Conservation (phyloP, 1,140 invertebrate genomes). For the Brachionus calyciflorus region DNA sequence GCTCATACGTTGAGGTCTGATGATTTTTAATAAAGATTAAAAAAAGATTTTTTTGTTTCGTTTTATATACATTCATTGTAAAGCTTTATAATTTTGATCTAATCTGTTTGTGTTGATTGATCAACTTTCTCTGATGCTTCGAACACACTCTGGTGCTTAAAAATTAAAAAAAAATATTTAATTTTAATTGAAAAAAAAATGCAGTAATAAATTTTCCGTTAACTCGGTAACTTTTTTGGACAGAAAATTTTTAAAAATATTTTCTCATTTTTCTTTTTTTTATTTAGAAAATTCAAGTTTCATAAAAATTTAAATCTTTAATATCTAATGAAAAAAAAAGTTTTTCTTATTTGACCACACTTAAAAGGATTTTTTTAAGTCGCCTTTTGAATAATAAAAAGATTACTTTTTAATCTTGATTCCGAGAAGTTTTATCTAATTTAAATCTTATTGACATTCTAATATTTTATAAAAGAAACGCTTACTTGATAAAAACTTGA, state of each 20-base stretch:
- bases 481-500: conserved; percentile 30
- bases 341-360: no score
- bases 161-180: conserved; percentile 1
- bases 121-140: conserved; percentile 7
- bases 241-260: no score
- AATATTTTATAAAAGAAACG: background rate
- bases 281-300: no score
- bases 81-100: conserved; percentile 7
- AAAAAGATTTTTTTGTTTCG: no score
- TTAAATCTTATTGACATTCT: background rate
- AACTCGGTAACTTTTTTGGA: no score
- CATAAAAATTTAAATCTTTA: no score
- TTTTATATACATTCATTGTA: no score
- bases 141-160: background rate
- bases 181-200: background rate
- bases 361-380: no score
- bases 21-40: conserved; percentile 7
- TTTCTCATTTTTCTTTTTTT: no score
- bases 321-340: no score
- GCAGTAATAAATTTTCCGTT: no score
- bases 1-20: conserved; percentile 27
- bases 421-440: background rate
- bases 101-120: conserved; percentile 37
- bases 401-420: background rate
- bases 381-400: no score